Base-by-base conservation (phyloP, 2,888 invertebrate species). In the Craniophora ligustri region DNA sequence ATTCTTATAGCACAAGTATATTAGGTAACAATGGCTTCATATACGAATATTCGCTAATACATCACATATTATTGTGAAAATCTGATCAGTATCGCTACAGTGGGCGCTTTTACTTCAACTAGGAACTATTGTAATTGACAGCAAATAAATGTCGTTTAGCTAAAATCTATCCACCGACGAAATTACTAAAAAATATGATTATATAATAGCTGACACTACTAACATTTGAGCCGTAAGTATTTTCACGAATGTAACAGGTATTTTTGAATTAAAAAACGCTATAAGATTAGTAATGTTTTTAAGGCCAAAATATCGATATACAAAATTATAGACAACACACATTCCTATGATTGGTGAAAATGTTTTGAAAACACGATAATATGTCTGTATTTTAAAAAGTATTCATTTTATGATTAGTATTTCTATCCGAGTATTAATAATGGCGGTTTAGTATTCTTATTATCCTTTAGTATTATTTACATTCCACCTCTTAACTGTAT, bases 1-100 rank as follows among this genome's bases (percentile, higher is more conserved):
- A 64, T 68, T 49, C 42, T 35, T 39, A 36, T 47, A 55, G 63
- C 68, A 64, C 69, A 68, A 55, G 16, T 62, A 45, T 41, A 14
- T 28, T 63, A 68, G 44, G 23, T 41, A 14, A 56, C 64, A 47
- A 64, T 64, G 64, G 69, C 69, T 68, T 30, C 32, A 28, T 13
- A 19, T 63, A 64, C 16, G 14, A 28, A 6, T 26, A 40, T 16
- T 44, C 34, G 67, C 39, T 61, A n/a, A n/a, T 40, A 26, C 11
- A 15, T 46, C 11, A 38, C 32, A 19, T 23, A 10, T 5, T 13
- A 16, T 10, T 54, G 35, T 58, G 21, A 21, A 46, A 4, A 41
- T 32, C 42, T 42, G 28, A 39, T 66, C 50, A 66, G 61, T 36
- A 42, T 34, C 41, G 61, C 61, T 61, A 44, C 5, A 15, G 6